A percentile compares a stretch with the other conserved stretches of the same genome.
Evolutionary conservation across 2,888 invertebrate species (phyloP).

Genomic region (Idaea straminata): DNA sequence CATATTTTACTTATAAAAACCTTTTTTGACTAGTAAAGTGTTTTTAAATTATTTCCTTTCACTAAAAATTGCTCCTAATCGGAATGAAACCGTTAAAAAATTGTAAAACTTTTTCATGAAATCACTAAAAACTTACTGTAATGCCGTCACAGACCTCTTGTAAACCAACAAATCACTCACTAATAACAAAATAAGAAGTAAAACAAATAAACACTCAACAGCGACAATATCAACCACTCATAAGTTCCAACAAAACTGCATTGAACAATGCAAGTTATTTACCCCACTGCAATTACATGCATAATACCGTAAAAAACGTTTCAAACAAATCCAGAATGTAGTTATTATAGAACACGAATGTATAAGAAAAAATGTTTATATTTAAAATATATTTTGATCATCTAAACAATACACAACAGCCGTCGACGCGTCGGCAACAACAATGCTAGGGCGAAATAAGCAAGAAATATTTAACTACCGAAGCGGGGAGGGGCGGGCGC

Average conservation of each 20-base stretch:
- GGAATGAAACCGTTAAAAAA: not conserved
- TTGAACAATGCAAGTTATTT: conserved; percentile 74
- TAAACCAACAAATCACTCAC: conserved; percentile 42
- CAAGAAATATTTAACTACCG: conserved; percentile 82
- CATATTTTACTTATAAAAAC: not conserved
- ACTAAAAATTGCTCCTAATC: not conserved
- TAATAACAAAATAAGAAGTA: conserved; percentile 49
- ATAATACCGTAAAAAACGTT: conserved; percentile 42
- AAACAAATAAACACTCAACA: conserved; percentile 63
- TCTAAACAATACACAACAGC: conserved; percentile 79
- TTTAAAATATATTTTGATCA: conserved; percentile 62
- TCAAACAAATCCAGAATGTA: conserved; percentile 14
- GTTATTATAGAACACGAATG: conserved; percentile 21
- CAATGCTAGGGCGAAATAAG: conserved; percentile 81
- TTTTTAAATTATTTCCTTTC: not conserved
- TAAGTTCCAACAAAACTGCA: conserved; percentile 67
- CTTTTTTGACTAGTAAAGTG: not conserved
- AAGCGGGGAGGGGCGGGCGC: conserved; percentile 72
- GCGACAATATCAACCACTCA: conserved; percentile 71
- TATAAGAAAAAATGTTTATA: conserved; percentile 37
- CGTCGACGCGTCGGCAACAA: conserved; percentile 76
- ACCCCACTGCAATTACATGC: conserved; percentile 65
- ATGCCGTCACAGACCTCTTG: conserved; percentile 32
- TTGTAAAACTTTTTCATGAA: conserved; percentile 8
- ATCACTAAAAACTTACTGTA: conserved; percentile 32